A percentile compares a stretch with the other conserved stretches of the same genome.
phyloP scores from a whole-genome alignment of 2,113 vertebrate species.

The Phylloscopus trochilus region DNA sequence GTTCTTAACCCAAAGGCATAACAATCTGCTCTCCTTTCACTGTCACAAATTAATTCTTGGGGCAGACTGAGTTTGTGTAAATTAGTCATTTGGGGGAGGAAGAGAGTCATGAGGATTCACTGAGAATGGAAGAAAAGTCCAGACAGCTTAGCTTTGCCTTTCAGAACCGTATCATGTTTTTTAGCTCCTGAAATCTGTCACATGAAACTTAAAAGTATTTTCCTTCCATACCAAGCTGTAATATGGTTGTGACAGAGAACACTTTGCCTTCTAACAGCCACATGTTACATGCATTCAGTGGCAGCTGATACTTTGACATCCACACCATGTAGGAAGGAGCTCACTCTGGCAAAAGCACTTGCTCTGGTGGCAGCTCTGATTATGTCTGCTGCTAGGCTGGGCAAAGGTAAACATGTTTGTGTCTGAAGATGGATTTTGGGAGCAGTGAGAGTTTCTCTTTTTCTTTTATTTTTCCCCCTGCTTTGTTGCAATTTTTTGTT shows the following conservation, averaged over 20 bases:
- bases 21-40: neutral
- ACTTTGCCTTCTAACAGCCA: neutral
- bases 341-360: neutral
- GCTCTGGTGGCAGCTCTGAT: neutral
- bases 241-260: neutral
- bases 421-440: neutral
- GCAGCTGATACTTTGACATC: neutral
- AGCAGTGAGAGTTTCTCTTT: neutral
- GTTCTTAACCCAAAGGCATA: neutral
- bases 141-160: neutral
- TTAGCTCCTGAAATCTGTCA: neutral
- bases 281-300: neutral
- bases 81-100: neutral
- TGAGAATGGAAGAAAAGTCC: neutral
- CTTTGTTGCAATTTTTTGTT: neutral
- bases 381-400: neutral
- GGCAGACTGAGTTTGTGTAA: neutral
- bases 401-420: neutral
- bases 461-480: accelerated
- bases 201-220: neutral
- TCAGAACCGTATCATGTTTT: neutral
- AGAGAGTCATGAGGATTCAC: neutral
- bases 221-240: neutral
- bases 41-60: neutral
- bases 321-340: neutral